phyloP scores from a whole-genome alignment of 2,888 invertebrate genomes.

The Chymomyza fuscimana region DNA sequence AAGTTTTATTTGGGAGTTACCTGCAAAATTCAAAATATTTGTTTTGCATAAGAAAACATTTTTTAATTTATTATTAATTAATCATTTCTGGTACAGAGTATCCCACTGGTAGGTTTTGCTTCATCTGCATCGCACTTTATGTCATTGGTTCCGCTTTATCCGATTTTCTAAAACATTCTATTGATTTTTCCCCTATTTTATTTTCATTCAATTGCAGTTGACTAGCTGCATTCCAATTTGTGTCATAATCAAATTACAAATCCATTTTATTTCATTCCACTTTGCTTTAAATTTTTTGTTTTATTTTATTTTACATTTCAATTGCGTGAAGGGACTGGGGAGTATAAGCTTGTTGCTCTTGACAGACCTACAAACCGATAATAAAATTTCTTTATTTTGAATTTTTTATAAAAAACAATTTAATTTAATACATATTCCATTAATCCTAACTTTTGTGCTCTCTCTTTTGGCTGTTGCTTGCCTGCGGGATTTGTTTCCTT shows the following conservation, averaged over 20 bases:
- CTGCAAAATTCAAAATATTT: no score
- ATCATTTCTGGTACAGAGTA: no score
- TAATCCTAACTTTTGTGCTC: neutral
- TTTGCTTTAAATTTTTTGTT: slow-evolving; percentile 1
- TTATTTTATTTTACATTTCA: neutral
- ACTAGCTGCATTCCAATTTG: neutral
- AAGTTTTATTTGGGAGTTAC: no score
- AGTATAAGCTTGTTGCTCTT: neutral
- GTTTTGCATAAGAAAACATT: no score
- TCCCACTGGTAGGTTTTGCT: no score
- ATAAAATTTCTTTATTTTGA: neutral
- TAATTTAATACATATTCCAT: slow-evolving; percentile 4
- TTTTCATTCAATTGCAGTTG: neutral
- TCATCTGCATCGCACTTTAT: no score
- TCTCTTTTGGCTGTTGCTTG: slow-evolving; percentile 4
- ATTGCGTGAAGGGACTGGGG: neutral
- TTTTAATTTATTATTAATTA: no score
- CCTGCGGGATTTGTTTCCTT: neutral
- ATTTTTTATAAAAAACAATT: slow-evolving; percentile 9
- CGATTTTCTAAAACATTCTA: neutral
- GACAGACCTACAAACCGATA: neutral
- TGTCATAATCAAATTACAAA: neutral
- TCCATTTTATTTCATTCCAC: neutral
- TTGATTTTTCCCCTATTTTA: neutral
- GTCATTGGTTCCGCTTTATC: neutral